phyloP scores from a whole-genome alignment of 2,113 vertebrate species.

The Cryptomyrus ogoouensis region DNA sequence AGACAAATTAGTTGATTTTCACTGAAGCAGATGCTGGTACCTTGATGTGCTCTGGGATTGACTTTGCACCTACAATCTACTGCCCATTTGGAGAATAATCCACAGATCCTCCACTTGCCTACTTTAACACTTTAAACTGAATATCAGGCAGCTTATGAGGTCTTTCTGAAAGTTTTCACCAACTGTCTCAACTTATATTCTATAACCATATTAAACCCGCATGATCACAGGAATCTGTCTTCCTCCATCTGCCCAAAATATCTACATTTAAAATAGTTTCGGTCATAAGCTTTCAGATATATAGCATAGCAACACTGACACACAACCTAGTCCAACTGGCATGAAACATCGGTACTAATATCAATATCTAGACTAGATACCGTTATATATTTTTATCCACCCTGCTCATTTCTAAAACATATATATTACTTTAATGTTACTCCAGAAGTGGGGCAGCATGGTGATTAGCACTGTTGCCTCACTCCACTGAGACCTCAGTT shows the following conservation, averaged over 20 bases:
- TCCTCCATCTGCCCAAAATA: not conserved
- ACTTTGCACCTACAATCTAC: not conserved
- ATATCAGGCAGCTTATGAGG: not conserved
- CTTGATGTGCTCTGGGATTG: not conserved
- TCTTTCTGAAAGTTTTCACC: not conserved
- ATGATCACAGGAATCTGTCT: not conserved
- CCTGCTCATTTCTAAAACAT: not conserved
- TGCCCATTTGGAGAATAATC: not conserved
- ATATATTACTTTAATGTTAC: not conserved
- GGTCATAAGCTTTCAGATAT: not conserved
- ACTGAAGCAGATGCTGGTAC: not conserved
- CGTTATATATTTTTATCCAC: not conserved
- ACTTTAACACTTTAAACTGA: constrained; percentile 7
- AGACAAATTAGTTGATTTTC: not conserved
- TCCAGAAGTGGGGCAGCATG: not conserved
- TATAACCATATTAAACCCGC: not conserved
- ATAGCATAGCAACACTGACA: not conserved
- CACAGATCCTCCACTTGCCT: not conserved
- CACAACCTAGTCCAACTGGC: not conserved
- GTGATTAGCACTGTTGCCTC: not conserved
- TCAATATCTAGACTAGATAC: not conserved
- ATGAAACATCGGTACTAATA: not conserved
- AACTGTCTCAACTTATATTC: constrained; percentile 3
- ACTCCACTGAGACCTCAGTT: not conserved
- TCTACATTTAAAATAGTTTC: not conserved